phyloP scores from a whole-genome alignment of 2,113 vertebrate species.

The Leptosomus discolor region DNA sequence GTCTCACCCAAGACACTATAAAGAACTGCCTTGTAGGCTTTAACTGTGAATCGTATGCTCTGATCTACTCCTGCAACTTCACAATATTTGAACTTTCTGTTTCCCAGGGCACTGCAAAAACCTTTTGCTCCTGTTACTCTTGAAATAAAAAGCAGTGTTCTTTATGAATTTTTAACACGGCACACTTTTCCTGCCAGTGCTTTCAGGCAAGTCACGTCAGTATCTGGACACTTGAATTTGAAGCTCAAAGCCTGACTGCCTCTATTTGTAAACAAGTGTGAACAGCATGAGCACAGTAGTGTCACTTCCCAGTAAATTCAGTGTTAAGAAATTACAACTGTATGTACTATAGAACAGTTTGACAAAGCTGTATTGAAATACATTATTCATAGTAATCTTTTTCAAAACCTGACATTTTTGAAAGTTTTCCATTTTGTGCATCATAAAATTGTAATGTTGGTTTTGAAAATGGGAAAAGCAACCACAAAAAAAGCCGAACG shows the following conservation, averaged over 20 bases:
- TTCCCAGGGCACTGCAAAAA: slow-evolving; percentile 82
- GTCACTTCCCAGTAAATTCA: slow-evolving; percentile 80
- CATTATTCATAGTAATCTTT: slow-evolving; percentile 82
- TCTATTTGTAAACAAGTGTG: slow-evolving; percentile 85
- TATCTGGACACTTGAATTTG: slow-evolving; percentile 69
- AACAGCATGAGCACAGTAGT: slow-evolving; percentile 77
- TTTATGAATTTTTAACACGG: slow-evolving; percentile 86
- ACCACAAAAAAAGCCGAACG: neutral
- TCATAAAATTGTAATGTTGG: slow-evolving; percentile 18
- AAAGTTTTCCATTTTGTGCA: slow-evolving; percentile 65
- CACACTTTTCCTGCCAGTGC: slow-evolving; percentile 63
- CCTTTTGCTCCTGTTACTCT: slow-evolving; percentile 77
- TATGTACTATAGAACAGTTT: slow-evolving; percentile 66
- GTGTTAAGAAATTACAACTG: slow-evolving; percentile 78
- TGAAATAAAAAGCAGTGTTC: slow-evolving; percentile 77
- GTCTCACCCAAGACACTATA: slow-evolving; percentile 77
- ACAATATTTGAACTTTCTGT: slow-evolving; percentile 81
- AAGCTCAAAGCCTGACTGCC: slow-evolving; percentile 70
- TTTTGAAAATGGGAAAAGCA: neutral
- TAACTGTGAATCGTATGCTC: slow-evolving; percentile 79
- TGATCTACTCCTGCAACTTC: slow-evolving; percentile 79
- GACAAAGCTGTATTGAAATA: slow-evolving; percentile 73
- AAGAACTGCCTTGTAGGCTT: slow-evolving; percentile 83
- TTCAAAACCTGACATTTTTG: slow-evolving; percentile 72
- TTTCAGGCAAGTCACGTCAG: slow-evolving; percentile 73